Percentiles rank a stretch among this genome's conserved stretches.
These are phyloP conservation scores for Theristicus caerulescens DNA, from an alignment of 2,113 vertebrate genomes.

Conservation along the genomic window DNA sequence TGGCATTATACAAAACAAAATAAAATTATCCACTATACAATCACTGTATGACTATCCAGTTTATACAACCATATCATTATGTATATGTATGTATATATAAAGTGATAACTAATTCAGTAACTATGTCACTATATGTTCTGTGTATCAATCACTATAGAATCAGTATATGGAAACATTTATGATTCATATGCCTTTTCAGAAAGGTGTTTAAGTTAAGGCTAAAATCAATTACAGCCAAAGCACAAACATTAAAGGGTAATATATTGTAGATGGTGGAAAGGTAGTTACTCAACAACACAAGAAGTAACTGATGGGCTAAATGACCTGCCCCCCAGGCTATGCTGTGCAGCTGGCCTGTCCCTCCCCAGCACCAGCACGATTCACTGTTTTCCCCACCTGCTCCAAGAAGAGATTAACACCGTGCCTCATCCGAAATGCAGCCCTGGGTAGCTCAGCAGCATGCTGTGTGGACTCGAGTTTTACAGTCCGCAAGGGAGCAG, in stretches of 20 bases:
- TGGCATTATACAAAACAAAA: fast-evolving
- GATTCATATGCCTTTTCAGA: not conserved
- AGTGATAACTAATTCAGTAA: fast-evolving
- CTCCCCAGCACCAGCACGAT: not conserved
- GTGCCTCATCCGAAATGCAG: no score
- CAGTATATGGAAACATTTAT: fast-evolving
- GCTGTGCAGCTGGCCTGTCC: not conserved
- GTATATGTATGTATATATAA: fast-evolving
- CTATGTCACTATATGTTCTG: not conserved
- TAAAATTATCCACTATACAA: fast-evolving
- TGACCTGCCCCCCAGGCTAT: no score
- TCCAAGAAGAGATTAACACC: not conserved
- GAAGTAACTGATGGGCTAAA: no score
- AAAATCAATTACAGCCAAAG: not conserved
- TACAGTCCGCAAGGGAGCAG: not conserved
- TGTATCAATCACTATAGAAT: fast-evolving
- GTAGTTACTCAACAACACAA: not conserved
- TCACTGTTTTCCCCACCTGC: not conserved
- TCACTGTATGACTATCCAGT: not conserved
- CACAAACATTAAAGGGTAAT: not conserved
- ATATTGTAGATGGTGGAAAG: fast-evolving
- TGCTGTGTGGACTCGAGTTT: not conserved
- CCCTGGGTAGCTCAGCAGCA: not conserved
- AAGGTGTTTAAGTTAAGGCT: not conserved
- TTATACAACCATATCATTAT: fast-evolving